Evolutionary conservation across 1,140 invertebrate species (phyloP), one percentile per base, ranked within the genome.

Genomic region (Bombus waltoni): DNA sequence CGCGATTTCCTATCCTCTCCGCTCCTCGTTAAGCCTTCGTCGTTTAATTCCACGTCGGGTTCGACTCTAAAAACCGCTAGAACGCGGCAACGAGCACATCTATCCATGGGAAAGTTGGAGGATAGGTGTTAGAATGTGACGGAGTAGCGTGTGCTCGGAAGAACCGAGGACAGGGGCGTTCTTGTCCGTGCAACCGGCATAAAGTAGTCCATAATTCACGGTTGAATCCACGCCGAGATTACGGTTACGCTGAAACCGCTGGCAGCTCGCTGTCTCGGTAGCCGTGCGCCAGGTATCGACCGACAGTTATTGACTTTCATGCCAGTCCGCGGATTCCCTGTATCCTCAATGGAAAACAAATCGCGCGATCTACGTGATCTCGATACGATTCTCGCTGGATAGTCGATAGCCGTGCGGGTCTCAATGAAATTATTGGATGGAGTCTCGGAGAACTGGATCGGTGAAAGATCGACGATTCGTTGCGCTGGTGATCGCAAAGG

Each of bases 191-290:
- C 35, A n/a, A 11, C 6, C 57, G 25, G 38, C 22, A 40, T 65
- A 82, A 92, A 89, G 88, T 90, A 84, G 91, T 88, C 78, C 91
- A 88, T 90, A 87, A 91, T 93, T 92, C 88, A 91, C 91, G 87
- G 88, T 91, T 86, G 88, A 91, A 88, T 91, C 89, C 81, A 89
- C 86, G 79, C 87, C 77, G 88, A 91, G 86, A 91, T 91, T 88
- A 87, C 84, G 87, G 87, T 76, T 88, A 82, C 85, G 82, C n/a
- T 79, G 75, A 79, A 79, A 84, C 65, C 75, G 66, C 65, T 79
- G 35, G 82, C 82, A 65, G 75, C 13, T 57, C 28, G 74, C 62
- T 59, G 57, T 79, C 65, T 72, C 74, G 83, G 83, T 86, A 87
- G 87, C 74, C 32, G 53, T 42, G 66, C 32, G 18, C 40, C 87